These are phyloP conservation scores for Dasyurus viverrinus DNA, from an alignment of 2,113 vertebrate genomes.

Conservation along the genomic window DNA sequence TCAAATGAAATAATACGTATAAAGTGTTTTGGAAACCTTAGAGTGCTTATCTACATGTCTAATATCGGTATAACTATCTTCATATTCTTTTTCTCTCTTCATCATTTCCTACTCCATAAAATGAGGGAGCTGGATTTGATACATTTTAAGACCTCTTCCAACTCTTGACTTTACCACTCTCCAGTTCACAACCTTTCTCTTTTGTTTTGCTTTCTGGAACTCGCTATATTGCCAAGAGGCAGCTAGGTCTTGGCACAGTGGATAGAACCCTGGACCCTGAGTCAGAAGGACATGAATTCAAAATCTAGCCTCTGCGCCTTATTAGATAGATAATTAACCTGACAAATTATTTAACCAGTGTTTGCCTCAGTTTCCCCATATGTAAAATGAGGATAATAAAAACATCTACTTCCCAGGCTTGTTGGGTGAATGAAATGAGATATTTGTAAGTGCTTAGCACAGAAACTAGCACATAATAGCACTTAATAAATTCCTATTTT, in stretches of 20 bases:
- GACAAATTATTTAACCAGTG: not conserved
- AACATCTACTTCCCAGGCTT: not conserved
- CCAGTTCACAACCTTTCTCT: not conserved
- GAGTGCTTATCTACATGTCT: not conserved
- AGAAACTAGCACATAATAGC: not conserved
- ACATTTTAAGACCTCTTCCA: not conserved
- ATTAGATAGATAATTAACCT: not conserved
- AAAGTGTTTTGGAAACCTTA: not conserved
- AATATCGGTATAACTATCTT: not conserved
- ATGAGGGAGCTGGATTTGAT: not conserved
- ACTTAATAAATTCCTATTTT: not conserved
- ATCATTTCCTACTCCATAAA: not conserved
- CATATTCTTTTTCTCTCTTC: not conserved
- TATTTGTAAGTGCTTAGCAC: not conserved
- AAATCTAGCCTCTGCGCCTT: not conserved
- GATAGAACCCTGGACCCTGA: not conserved
- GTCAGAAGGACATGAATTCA: not conserved
- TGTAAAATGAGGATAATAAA: not conserved
- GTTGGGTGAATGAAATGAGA: not conserved
- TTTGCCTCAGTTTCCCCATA: not conserved
- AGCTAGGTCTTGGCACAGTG: not conserved
- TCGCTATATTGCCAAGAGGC: not conserved
- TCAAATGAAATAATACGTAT: not conserved
- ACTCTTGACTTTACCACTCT: not conserved
- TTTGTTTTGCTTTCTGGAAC: not conserved